Evolutionary conservation across 2,113 vertebrate species (phyloP).

Genomic region (Triplophysa tibetana): DNA sequence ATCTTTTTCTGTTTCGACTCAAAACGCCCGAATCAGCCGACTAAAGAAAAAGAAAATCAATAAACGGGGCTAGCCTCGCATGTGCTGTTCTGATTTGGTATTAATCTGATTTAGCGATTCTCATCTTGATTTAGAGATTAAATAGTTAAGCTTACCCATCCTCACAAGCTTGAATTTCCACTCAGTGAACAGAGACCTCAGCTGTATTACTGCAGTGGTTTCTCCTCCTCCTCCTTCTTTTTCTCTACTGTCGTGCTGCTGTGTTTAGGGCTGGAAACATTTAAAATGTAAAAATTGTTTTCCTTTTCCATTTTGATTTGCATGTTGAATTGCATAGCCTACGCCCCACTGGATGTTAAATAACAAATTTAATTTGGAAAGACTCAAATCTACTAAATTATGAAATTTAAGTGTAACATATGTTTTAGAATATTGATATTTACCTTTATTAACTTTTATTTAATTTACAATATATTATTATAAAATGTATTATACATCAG

Average conservation of each 20-base stretch:
- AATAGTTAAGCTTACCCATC: constrained; percentile 63
- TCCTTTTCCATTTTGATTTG: neutral
- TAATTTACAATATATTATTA: too few relatives aligned
- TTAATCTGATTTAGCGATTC: constrained; percentile 66
- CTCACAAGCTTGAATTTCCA: constrained; percentile 27
- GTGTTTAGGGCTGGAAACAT: neutral
- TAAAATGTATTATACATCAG: too few relatives aligned
- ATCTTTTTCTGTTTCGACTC: constrained; percentile 63
- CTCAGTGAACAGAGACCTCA: constrained; percentile 28
- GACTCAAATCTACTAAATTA: too few relatives aligned
- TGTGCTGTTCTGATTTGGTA: constrained; percentile 64
- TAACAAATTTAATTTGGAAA: too few relatives aligned
- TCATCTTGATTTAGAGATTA: constrained; percentile 64
- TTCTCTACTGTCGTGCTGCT: neutral
- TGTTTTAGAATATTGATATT: too few relatives aligned
- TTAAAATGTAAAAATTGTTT: neutral
- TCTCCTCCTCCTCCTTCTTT: neutral
- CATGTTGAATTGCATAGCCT: neutral
- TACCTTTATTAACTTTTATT: too few relatives aligned
- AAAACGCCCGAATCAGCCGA: constrained; percentile 59
- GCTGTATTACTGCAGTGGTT: constrained; percentile 7
- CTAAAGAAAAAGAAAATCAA: constrained; percentile 64
- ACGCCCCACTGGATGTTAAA: neutral
- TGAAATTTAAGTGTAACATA: too few relatives aligned
- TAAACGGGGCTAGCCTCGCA: constrained; percentile 65